Base-by-base conservation (phyloP, 1,140 invertebrate genomes). In the Penaeus indicus region DNA sequence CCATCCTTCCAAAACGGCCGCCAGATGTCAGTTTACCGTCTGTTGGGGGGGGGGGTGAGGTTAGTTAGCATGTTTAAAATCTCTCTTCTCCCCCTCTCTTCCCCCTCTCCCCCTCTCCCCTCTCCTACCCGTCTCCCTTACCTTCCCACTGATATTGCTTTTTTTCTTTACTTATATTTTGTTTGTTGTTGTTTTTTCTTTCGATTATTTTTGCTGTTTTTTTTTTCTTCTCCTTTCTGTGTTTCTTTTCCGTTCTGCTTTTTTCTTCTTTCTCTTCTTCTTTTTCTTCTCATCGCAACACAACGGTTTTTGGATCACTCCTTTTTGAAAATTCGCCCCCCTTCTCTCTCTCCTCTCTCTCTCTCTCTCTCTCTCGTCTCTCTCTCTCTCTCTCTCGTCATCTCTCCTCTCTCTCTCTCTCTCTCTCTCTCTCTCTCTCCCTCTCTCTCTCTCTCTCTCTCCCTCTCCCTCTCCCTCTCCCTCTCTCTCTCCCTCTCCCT, bases 21-120 rank as follows among this genome's bases (percentile, higher is more conserved):
- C 54, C 54, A 54, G 54, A 54, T 54, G 54, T 54, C 54, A 54
- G 54, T 54, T 47, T 54, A 54, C 54, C 54, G 78, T 60, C 42
- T 80, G 5, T 25, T 47, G 78, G 77, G 27, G 38, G 38, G 7
- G 38, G 38, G 38, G 3, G 27, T 19, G 25, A 64, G 61, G 61
- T 63, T 84, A 63, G 32, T 64, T 84, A 67, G 62, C 67, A 47
- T 84, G 61, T 42, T 67, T 67, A 83, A 63, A 67, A 47, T 61
- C 27, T 64, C 32, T 38, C 67, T 18, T 16, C 62, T 19, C 38
- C n/a, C 69, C 61, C 61, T 1, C 4, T 22, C 16, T 32, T n/a
- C 18, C 60, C 25, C 25, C 18, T 22, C 60, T 38, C 19, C 60
- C n/a, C 60, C 16, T 22, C 62, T 13, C 60, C 60, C 54, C 27